Evolutionary conservation across 1,140 invertebrate genomes (phyloP).

Genomic region (Drosophila melanica): DNA sequence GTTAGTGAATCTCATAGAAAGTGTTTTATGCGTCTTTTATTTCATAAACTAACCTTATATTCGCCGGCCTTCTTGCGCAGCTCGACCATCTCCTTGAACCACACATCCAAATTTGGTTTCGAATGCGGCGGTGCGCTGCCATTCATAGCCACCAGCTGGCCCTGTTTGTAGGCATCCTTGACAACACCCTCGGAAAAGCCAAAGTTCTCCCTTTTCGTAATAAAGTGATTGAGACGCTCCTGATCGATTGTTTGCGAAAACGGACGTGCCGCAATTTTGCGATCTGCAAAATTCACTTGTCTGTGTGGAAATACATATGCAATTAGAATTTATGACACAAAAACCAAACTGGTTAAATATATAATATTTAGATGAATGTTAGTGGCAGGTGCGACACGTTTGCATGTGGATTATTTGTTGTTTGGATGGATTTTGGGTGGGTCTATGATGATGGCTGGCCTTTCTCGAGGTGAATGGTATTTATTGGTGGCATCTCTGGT

Average conservation of each 20-base stretch:
- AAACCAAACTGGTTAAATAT: background rate
- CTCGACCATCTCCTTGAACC: slow-evolving; percentile 94
- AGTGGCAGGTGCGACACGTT: slow-evolving; percentile 39
- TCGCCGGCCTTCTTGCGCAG: slow-evolving; percentile 95
- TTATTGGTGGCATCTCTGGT: slow-evolving; percentile 24
- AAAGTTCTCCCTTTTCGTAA: slow-evolving; percentile 83
- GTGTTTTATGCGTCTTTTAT: background rate
- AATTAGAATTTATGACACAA: slow-evolving; percentile 22
- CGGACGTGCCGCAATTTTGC: slow-evolving; percentile 85
- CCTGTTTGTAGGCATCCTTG: slow-evolving; percentile 67
- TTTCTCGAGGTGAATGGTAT: background rate
- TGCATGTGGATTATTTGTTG: slow-evolving; percentile 29
- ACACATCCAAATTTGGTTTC: slow-evolving; percentile 86
- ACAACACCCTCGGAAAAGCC: slow-evolving; percentile 70
- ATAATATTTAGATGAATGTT: slow-evolving; percentile 31
- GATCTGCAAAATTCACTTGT: slow-evolving; percentile 81
- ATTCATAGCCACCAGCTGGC: slow-evolving; percentile 70
- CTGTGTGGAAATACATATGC: slow-evolving; percentile 47
- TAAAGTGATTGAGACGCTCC: slow-evolving; percentile 86
- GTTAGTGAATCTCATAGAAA: no score
- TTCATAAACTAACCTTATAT: slow-evolving; percentile 89
- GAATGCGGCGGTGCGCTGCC: slow-evolving; percentile 75
- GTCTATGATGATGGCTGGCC: slow-evolving; percentile 20
- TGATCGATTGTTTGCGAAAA: slow-evolving; percentile 91
- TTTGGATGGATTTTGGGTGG: slow-evolving; percentile 32